A percentile compares a stretch with the other conserved stretches of the same genome.
These are phyloP conservation scores for Erynnis tages DNA, from an alignment of 2,888 invertebrate genomes.

Conservation along the genomic window DNA sequence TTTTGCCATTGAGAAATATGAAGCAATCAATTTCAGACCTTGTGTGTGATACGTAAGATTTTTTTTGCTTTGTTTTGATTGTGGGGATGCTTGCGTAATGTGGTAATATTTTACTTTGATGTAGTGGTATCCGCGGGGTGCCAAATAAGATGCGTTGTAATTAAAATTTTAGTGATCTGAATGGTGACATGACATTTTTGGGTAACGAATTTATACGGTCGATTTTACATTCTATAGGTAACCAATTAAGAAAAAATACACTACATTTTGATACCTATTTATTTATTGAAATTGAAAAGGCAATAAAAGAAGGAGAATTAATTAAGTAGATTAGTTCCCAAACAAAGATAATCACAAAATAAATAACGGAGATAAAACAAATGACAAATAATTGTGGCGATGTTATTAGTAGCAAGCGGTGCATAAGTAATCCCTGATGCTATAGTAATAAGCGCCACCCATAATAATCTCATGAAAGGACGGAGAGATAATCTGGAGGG, in stretches of 20 bases:
- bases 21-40: not conserved
- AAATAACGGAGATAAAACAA: not conserved
- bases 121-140: slow-evolving; percentile 55
- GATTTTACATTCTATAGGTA: too few relatives aligned
- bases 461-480: slow-evolving; percentile 28
- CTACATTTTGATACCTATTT: too few relatives aligned
- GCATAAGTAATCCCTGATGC: slow-evolving; percentile 29
- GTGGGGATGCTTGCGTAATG: not conserved
- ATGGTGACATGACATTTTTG: slow-evolving; percentile 1
- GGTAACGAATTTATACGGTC: too few relatives aligned
- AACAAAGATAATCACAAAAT: not conserved
- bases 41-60: not conserved
- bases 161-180: slow-evolving; percentile 36
- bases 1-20: not conserved
- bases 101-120: slow-evolving; percentile 50
- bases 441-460: slow-evolving; percentile 29
- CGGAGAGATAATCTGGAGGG: slow-evolving; percentile 16
- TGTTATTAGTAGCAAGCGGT: slow-evolving; percentile 27
- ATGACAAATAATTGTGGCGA: slow-evolving; percentile 16
- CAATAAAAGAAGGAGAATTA: too few relatives aligned
- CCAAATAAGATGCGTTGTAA: slow-evolving; percentile 50
- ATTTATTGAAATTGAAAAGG: too few relatives aligned
- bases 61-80: not conserved
- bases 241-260: too few relatives aligned
- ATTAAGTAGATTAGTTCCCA: too few relatives aligned